A percentile compares a stretch with the other conserved stretches of the same genome.
phyloP scores from a whole-genome alignment of 1,140 invertebrate species.

The Ostrea edulis region DNA sequence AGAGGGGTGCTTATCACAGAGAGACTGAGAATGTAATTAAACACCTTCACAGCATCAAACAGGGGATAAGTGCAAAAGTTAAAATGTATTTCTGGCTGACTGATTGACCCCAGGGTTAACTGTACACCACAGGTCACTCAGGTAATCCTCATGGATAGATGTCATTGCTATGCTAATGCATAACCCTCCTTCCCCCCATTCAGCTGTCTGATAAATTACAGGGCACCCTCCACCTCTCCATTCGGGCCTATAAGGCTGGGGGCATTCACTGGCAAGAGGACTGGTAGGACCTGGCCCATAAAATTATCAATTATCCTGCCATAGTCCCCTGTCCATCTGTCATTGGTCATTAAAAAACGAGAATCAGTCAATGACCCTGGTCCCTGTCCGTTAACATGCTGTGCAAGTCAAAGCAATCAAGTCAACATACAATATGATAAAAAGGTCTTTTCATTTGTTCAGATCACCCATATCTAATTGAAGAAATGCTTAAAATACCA shows the following conservation, averaged over 20 bases:
- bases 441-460: neutral
- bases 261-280: constrained; percentile 18
- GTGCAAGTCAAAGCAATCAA: constrained; percentile 20
- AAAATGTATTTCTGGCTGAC: constrained; percentile 33
- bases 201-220: constrained; percentile 26
- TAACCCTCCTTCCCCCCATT: constrained; percentile 27
- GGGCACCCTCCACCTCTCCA: neutral
- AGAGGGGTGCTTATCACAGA: neutral
- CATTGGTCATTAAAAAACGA: constrained; percentile 20
- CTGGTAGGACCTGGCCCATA: constrained; percentile 20
- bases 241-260: constrained; percentile 4
- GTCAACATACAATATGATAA: constrained; percentile 5
- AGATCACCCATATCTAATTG: neutral
- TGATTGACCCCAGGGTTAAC: constrained; percentile 42
- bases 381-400: constrained; percentile 15
- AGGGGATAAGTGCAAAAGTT: neutral
- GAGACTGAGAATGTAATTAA: neutral
- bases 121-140: constrained; percentile 32
- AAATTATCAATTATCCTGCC: constrained; percentile 32
- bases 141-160: neutral
- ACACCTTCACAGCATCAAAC: constrained; percentile 30
- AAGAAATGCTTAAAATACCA: neutral
- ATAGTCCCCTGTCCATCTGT: constrained; percentile 32
- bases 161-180: constrained; percentile 44
- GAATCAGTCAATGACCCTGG: constrained; percentile 16